Base-by-base conservation (phyloP, 2,113 vertebrate species). In the Vidua chalybeata region DNA sequence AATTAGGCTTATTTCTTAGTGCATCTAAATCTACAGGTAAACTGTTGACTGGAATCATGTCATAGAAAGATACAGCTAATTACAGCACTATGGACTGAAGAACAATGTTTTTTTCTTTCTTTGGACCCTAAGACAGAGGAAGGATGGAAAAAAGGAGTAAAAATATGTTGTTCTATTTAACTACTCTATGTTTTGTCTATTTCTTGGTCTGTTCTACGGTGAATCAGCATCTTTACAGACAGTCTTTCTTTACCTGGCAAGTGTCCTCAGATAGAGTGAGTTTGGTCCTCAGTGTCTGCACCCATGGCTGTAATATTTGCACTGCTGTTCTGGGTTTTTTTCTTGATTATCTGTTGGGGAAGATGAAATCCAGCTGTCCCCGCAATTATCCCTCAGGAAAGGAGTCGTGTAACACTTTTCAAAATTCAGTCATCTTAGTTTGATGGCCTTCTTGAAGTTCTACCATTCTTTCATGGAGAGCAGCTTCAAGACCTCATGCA, bases 131-230 rank as follows among this genome's bases (percentile, higher is more conserved):
- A 72, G 15, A 55, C 1, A 72, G 16, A 55, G 7, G 13, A 84
- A 69, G 8, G 18, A 84, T 39, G 7, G 52, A 49, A 79, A 62
- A 64, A 79, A 24, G 0, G 20, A 54, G 41, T 27, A 27, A 56
- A 80, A 72, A 15, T 19, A 35, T 16, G 4, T 30, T 79, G 12
- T 39, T 76, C 19, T 41, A 37, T 17, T 62, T 63, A 55, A 75
- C 1, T 3, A 7, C 8, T 30, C 5, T 22, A 1, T 15, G 2
- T 48, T 87, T 78, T 10, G 43, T 55, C 9, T 72, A 1, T 13
- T 20, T 68, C 18, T 82, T 41, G 3, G 6, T 63, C 24, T 78
- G 14, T 28, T 82, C 14, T 76, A 1, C 30, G 8, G 23, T 64
- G 10, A 76, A 48, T 24, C 35, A 73, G 6, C 23, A n/a, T 21